Percentiles rank a stretch among this genome's conserved stretches.
These are phyloP conservation scores for Megaptera novaeangliae DNA, from an alignment of 2,113 vertebrate species.

Conservation along the genomic window DNA sequence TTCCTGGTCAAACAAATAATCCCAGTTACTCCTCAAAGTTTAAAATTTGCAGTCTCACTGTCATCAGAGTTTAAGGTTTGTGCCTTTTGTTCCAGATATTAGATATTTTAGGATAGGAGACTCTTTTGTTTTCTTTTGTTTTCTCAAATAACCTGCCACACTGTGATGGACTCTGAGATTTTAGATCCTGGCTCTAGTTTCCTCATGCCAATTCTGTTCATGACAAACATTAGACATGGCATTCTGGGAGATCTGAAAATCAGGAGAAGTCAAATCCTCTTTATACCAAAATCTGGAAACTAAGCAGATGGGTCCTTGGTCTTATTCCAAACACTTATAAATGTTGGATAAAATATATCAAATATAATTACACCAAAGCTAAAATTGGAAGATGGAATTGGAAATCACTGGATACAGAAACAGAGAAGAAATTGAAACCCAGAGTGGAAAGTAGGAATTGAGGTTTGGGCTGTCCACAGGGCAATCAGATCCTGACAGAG, in stretches of 20 bases:
- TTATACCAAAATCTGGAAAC: neutral
- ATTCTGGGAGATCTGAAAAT: neutral
- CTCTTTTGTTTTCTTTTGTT: neutral
- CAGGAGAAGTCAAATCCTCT: neutral
- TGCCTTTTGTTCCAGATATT: neutral
- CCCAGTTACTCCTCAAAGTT: neutral
- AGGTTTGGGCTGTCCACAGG: neutral
- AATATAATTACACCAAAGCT: neutral
- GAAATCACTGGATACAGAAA: neutral
- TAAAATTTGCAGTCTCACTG: neutral
- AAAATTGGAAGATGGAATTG: neutral
- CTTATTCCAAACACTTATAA: neutral
- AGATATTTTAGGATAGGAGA: neutral
- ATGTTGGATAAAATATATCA: neutral
- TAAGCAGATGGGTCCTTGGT: neutral
- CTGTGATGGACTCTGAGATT: neutral
- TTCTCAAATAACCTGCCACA: neutral
- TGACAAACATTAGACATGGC: neutral
- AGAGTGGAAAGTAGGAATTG: neutral
- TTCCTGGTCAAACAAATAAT: neutral
- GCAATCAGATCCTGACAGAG: neutral
- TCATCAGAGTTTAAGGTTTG: neutral
- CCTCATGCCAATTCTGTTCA: neutral
- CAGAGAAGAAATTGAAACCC: constrained; percentile 2
- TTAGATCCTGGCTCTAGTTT: neutral